Evolutionary conservation across 2,113 vertebrate genomes (phyloP).

Genomic region (Mormyrus iriodes): DNA sequence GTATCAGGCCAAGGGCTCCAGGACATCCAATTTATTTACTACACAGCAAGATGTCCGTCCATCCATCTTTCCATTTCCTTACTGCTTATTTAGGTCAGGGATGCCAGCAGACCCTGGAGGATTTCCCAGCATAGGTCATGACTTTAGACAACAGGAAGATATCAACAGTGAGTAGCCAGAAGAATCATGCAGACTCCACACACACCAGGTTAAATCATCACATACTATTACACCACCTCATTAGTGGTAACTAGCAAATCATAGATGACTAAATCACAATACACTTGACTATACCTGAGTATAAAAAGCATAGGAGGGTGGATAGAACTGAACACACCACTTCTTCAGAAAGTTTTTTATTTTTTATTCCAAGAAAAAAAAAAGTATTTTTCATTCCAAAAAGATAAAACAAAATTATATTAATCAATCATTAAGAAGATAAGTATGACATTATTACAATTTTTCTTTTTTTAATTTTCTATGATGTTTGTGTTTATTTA

Average conservation of each 20-base stretch:
- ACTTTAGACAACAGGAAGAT: not conserved
- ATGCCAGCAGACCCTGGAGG: not conserved
- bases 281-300: not conserved
- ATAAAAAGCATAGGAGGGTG: not conserved
- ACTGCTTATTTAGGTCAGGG: not conserved
- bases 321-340: not conserved
- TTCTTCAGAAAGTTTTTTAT: slow-evolving; percentile 67
- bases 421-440: slow-evolving; percentile 70
- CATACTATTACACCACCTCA: not conserved
- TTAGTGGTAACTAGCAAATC: not conserved
- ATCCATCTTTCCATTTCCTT: not conserved
- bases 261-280: not conserved
- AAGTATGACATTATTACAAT: slow-evolving; percentile 58
- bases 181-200: not conserved
- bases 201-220: not conserved
- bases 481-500: slow-evolving; percentile 61
- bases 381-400: slow-evolving; percentile 64
- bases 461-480: slow-evolving; percentile 51
- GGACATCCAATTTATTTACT: not conserved
- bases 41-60: not conserved
- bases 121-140: not conserved
- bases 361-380: slow-evolving; percentile 72
- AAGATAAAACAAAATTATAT: slow-evolving; percentile 73
- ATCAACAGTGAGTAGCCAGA: not conserved
- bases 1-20: not conserved